Evolutionary conservation across 2,113 vertebrate genomes (phyloP).

Genomic region (Nipponia nippon): DNA sequence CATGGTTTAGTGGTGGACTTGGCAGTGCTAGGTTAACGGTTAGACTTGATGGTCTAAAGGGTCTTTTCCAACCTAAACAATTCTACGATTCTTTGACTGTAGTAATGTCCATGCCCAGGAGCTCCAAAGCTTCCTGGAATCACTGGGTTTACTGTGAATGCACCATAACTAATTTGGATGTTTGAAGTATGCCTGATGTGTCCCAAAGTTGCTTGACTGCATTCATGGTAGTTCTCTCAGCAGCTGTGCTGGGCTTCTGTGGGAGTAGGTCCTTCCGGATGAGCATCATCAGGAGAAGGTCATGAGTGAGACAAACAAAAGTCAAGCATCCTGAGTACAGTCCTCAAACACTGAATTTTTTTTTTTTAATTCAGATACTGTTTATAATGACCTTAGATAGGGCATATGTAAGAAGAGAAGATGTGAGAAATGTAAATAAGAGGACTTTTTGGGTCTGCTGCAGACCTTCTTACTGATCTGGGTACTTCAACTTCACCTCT

Average conservation of each 20-base stretch:
- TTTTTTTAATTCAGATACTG: neutral
- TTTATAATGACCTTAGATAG: neutral
- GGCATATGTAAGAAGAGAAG: neutral
- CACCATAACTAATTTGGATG: neutral
- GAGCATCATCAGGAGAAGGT: neutral
- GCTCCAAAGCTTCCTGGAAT: neutral
- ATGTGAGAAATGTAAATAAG: neutral
- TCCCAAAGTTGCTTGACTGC: neutral
- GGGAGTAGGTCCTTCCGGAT: neutral
- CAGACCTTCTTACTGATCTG: neutral
- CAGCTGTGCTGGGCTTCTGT: neutral
- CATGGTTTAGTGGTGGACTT: no score
- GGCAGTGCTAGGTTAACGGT: no score
- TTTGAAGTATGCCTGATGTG: fast-evolving
- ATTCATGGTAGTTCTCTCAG: neutral
- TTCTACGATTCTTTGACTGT: no score
- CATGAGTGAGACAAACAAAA: neutral
- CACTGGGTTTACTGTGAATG: neutral
- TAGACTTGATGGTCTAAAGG: no score
- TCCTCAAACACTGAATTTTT: neutral
- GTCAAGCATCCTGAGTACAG: neutral
- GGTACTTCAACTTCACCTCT: neutral
- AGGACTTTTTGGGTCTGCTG: neutral
- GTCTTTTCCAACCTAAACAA: no score
- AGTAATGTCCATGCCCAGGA: neutral